Evolutionary conservation across 2,113 vertebrate species (phyloP).

Genomic region (Mastomys coucha): DNA sequence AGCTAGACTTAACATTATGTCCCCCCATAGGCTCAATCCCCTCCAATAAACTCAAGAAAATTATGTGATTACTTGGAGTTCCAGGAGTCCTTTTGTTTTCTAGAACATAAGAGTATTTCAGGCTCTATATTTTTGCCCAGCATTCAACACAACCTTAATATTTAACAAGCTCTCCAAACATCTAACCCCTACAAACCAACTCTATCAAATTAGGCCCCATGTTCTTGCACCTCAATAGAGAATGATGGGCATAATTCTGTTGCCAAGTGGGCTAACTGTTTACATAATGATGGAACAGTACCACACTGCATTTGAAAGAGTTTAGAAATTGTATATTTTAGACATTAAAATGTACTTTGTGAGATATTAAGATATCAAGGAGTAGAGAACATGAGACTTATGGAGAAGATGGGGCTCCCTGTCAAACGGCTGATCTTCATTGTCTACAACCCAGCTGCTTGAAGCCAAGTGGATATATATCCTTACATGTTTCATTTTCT

Average conservation of each 20-base stretch:
- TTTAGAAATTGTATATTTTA: background rate
- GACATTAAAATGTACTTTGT: background rate
- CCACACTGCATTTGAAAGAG: background rate
- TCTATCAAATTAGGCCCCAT: background rate
- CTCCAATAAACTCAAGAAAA: background rate
- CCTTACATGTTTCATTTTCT: background rate
- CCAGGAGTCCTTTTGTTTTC: constrained; percentile 33
- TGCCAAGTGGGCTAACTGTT: background rate
- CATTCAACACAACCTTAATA: background rate
- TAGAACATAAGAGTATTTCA: constrained; percentile 11
- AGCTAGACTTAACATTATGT: background rate
- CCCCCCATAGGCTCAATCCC: background rate
- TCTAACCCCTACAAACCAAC: background rate
- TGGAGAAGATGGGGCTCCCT: background rate
- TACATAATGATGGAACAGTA: background rate
- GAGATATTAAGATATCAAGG: background rate
- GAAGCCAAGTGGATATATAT: background rate
- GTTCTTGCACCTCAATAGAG: background rate
- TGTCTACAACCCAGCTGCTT: background rate
- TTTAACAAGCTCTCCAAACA: background rate
- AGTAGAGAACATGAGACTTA: background rate
- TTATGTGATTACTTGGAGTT: background rate
- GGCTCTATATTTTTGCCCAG: background rate
- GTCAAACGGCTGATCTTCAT: background rate
- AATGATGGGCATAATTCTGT: background rate